Evolutionary conservation across 1,140 invertebrate genomes (phyloP), one percentile per base, ranked within the genome.

Genomic region (Eumeta japonica): DNA sequence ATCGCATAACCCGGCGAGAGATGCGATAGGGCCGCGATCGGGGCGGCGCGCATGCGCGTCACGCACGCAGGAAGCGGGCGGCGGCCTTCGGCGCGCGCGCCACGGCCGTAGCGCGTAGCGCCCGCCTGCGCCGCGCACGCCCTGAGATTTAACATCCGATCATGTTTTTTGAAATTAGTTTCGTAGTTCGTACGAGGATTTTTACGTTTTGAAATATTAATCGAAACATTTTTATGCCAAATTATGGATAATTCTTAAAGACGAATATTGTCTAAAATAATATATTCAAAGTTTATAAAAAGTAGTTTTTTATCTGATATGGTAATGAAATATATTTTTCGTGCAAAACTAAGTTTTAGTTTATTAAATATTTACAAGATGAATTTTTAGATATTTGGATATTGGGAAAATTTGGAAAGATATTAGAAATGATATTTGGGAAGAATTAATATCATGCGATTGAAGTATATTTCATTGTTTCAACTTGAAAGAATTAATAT

Each of bases 21-120:
- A n/a, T n/a, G n/a, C n/a, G n/a, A n/a, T n/a, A n/a, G n/a, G n/a
- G n/a, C n/a, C n/a, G n/a, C n/a, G n/a, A n/a, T n/a, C n/a, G n/a
- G n/a, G n/a, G n/a, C n/a, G 29, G 27, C 31, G 50, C 45, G 55
- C 53, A 72, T 72, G 62, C 67, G 44, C 51, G 58, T 62, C 67
- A 72, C 64, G 67, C 61, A 63, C 62, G 60, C 63, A 72, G 67
- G 67, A 72, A 72, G 64, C 63, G 52, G 37, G 34, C 36, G 42
- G 31, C 62, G 64, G 53, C 64, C 67, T 68, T 72, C 64, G 50
- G 19, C 56, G 53, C 50, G 52, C 62, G 51, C 57, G 52, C 52
- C 64, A 67, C 50, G 62, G 63, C 55, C 63, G 40, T 56, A 24
- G 5, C 20, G 20, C n/a, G 5, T n/a, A n/a, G 5, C n/a, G 20